Base-by-base conservation (phyloP, 2,113 vertebrate genomes). In the Anguilla japonica region DNA sequence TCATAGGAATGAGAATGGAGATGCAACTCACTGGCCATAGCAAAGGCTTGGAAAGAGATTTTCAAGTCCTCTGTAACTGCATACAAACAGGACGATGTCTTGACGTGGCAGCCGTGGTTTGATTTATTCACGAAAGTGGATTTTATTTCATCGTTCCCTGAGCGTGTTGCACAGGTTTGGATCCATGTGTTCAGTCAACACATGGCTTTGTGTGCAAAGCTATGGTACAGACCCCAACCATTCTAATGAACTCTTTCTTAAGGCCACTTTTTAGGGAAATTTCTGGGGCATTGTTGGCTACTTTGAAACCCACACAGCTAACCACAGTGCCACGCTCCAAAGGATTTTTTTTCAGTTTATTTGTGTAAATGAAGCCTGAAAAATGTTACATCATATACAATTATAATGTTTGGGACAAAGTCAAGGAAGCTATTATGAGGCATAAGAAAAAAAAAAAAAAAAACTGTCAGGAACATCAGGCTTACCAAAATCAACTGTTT, bases 101-200 rank as follows among this genome's bases (percentile, higher is more conserved):
- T 2, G 26, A 43, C n/a, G 81, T 53, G 41, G 29, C 86, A 41
- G 41, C 60, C 53, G 40, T n/a, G 43, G 29, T 53, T 50, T 83
- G 46, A 83, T 75, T 81, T 87, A 83, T 87, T 87, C 81, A 87
- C 83, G 81, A 83, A 82, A 50, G 81, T 56, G 50, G 81, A 41
- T 57, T 15, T 34, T 53, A n/a, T 53, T 13, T 63, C 39, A 39
- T 3, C 40, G 9, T 1, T 56, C 75, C 46, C 84, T 57, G 46
- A 85, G 29, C 82, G 53, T 41, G 20, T 75, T 40, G 63, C 39
- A 75, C 13, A 41, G 4, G 82, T n/a, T 84, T 87, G 63, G 67
- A 87, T 87, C n/a, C 46, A 63, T 11, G 3, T 20, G 86, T 78
- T 83, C 80, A 78, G 41, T 53, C 60, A 53, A 43, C 63, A 22